Evolutionary conservation across 2,113 vertebrate genomes (phyloP), one percentile per base, ranked within the genome.

Genomic region (Oreochromis tanganicae): DNA sequence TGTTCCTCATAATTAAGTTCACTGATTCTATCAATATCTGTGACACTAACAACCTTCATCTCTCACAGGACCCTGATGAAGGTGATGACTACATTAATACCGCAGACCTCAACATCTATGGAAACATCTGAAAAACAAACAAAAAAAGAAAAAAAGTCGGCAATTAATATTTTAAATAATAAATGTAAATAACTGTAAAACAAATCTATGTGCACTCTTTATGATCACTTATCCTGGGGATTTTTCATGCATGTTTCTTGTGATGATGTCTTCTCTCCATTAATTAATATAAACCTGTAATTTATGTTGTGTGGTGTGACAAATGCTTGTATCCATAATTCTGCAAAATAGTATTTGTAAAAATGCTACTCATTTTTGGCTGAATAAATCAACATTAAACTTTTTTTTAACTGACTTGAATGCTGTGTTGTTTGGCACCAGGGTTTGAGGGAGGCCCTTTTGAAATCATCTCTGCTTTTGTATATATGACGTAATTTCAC

Each of bases 71-170:
- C 19, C 14, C 9, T 38, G 32, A 85, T 82, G 89, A 86, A 3
- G 48, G 81, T 38, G 87, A 94, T 4, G 73, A 88, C 36, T 94
- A 95, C 79, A 50, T 79, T 1, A 95, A 94, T 82, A 89, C 85
- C 7, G 91, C 36, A 1, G 92, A 94, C 6, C 61, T 94, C 73
- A 94, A 80, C 19, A 3, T 94, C 63, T 91, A 94, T 46, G 90
- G 92, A 81, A 94, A 96, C 55, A 1, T 91, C 17, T 94, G 90
- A 95, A 78, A 21, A 63, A 12, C 12, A 50, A 38, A n/a, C 2
- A 24, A 12, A 11, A 59, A 5, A 32, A 5, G 2, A n/a, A 9
- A 0, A 68, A 54, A 66, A 10, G 66, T 2, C 6, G 9, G 9
- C 14, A 10, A 9, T 29, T 16, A 17, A 8, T 16, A 2, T n/a